Evolutionary conservation across 2,113 vertebrate genomes (phyloP), one percentile per base, ranked within the genome.

Genomic region (Papio anubis): DNA sequence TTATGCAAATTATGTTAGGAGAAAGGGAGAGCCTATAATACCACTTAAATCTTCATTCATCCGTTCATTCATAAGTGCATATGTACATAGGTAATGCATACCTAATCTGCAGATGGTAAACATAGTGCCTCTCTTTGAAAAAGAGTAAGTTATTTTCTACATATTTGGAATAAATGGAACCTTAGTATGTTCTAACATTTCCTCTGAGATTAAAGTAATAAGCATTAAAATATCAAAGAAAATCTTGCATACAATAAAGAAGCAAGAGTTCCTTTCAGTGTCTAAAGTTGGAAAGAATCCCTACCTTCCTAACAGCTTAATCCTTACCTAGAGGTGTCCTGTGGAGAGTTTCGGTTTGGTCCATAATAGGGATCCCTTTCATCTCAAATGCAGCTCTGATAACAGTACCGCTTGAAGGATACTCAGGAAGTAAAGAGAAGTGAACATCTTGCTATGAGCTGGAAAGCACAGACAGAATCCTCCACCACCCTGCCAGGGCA

Each of bases 341-440:
- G 35, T 55, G 57, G 90, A 96, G 78, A 82, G 70, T 87, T 59
- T 92, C 94, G 78, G 57, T 59, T 52, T 45, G 87, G 11, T 10
- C 48, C 57, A 20, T 72, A 27, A 38, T 23, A 32, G 72, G n/a
- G 7, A 68, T 14, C 5, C 5, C 32, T 95, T 70, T 76, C 27
- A 59, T 81, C 43, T 52, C 61, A 40, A 90, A 52, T 17, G n/a
- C 7, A 83, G n/a, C 73, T 92, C 73, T 79, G 86, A 55, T n/a
- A 68, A 21, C 30, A 25, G 32, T 5, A 9, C 35, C 43, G 8
- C 50, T 75, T 88, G n/a, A 16, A 38, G 86, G 25, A 27, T 2
- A 40, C 73, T 82, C n/a, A 16, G 76, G 40, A 23, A 88, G 11
- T 78, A n/a, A 92, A 38, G 23, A 12, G n/a, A 93, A 52, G 11